Evolutionary conservation across 2,888 invertebrate genomes (phyloP), one percentile per base, ranked within the genome.

Genomic region (Drosophila hamatofila): DNA sequence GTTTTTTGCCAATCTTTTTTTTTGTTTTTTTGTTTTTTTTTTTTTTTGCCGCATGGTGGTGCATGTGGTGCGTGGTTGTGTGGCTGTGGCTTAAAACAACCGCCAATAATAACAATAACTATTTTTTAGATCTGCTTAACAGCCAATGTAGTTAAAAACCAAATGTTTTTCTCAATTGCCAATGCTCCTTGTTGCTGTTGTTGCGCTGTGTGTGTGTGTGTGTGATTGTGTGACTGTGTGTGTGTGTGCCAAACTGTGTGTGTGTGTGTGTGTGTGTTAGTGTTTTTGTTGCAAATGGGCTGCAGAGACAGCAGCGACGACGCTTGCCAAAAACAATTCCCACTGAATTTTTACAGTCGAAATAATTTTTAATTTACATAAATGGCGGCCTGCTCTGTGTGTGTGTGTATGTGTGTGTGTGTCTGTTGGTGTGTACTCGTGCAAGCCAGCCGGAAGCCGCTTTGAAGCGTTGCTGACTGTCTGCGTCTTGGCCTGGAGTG

Each of bases 351-450:
- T 83, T 78, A 88, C 86, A 88, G 78, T 80, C 75, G 78, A 88
- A 88, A 88, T 84, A 81, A 84, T 87, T 84, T 84, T 81, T 88
- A 84, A 84, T 84, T 84, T 89, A 84, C 84, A 84, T 84, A 84
- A 89, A 88, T 89, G 84, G 78, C 89, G 81, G 83, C 83, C 78
- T 51, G 46, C 35, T 64, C 48, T 70, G 56, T 61, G 56, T 52
- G 49, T 59, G 55, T 52, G 16, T 65, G 42, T 62, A 41, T 70
- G 37, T 62, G 30, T 39, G 41, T 55, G 39, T 60, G 41, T 58
- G n/a, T 33, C 35, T 48, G 12, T 39, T 39, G 44, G 23, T 27
- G 44, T 65, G 52, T 48, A 51, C 33, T 48, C 42, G 65, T 77
- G 59, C 75, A 64, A 48, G 21, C 23, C 51, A 60, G 51, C 80